Evolutionary conservation across 2,797 vertebrate species (phyloP).

Genomic region (Eulemur rubriventer): DNA sequence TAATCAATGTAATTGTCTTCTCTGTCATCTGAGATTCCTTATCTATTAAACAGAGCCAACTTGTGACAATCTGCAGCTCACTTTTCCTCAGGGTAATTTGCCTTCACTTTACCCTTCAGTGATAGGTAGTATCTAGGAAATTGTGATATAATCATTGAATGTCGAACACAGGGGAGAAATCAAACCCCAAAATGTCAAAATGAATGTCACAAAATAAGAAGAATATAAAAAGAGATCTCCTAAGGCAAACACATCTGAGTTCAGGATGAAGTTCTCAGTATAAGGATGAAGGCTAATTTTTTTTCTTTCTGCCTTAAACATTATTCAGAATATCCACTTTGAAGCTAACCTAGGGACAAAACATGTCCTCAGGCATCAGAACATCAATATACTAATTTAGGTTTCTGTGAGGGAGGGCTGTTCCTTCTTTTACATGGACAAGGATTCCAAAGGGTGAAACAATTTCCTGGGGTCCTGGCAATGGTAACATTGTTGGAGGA

Average conservation of each 20-base stretch:
- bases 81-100: neutral
- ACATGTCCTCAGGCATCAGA: neutral
- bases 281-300: neutral
- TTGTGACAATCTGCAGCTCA: neutral
- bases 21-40: conserved; percentile 40
- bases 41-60: conserved; percentile 60
- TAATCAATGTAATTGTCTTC: conserved; percentile 25
- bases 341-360: neutral
- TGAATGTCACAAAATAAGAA: neutral
- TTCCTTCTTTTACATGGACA: neutral
- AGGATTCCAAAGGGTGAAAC: neutral
- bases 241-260: neutral
- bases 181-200: neutral
- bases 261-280: neutral
- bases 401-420: neutral
- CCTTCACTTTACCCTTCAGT: neutral
- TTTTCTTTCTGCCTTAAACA: neutral
- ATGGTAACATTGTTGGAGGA: neutral
- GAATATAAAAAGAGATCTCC: neutral
- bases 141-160: neutral
- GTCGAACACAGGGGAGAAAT: neutral
- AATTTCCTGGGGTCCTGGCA: neutral
- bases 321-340: neutral
- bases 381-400: neutral
- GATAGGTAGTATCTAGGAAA: neutral